Evolutionary conservation across 2,113 vertebrate species (phyloP).

Genomic region (Pollachius pollachius): DNA sequence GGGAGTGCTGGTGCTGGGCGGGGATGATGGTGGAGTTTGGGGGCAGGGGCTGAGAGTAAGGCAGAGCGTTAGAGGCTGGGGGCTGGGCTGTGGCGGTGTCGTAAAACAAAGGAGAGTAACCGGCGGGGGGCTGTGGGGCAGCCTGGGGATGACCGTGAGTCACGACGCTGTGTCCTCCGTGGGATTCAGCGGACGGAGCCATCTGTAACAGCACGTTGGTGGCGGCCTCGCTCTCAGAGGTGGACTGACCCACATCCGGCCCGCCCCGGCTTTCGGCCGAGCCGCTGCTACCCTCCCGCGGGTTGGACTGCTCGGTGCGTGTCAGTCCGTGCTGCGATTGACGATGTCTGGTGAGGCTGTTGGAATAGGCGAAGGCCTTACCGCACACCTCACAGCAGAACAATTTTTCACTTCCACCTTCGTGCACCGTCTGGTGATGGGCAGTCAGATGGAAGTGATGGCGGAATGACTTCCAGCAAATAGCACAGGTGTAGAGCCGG

Average conservation of each 20-base stretch:
- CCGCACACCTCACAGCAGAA: conserved; percentile 91
- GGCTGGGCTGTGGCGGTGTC: conserved; percentile 62
- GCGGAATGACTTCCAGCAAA: conserved; percentile 91
- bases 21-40: conserved; percentile 75
- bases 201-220: conserved; percentile 78
- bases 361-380: conserved; percentile 90
- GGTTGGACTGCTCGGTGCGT: conserved; percentile 62
- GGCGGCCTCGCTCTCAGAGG: conserved; percentile 77
- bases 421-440: conserved; percentile 88
- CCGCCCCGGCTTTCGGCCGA: conserved; percentile 61
- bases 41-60: conserved; percentile 75
- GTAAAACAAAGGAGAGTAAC: conserved; percentile 77
- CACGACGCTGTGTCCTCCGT: conserved; percentile 66
- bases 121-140: conserved; percentile 66
- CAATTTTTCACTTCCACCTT: conserved; percentile 78
- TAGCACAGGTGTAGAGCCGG: conserved; percentile 78
- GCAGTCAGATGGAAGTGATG: conserved; percentile 91
- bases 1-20: conserved; percentile 75
- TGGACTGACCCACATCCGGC: conserved; percentile 60
- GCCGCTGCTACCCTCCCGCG: conserved; percentile 62
- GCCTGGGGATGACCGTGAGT: conserved; percentile 72
- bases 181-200: conserved; percentile 65
- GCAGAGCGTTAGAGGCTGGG: conserved; percentile 53
- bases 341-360: conserved; percentile 88
- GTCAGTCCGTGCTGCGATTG: conserved; percentile 83